Evolutionary conservation across 1,140 invertebrate species (phyloP).

Genomic region (Potamilus streckersoni): DNA sequence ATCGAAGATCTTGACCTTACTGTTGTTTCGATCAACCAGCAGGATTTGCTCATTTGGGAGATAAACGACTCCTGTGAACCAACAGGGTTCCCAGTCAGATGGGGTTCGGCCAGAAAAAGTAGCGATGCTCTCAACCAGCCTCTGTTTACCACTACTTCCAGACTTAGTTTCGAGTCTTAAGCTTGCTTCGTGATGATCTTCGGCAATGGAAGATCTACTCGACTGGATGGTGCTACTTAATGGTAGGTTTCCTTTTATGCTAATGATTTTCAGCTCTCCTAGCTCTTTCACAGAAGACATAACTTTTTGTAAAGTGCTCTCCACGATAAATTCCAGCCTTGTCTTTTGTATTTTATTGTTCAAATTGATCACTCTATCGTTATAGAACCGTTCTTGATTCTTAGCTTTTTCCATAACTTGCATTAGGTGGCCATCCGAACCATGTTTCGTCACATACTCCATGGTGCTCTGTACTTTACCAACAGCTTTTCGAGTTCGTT

Average conservation of each 20-base stretch:
- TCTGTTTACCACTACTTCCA: neutral
- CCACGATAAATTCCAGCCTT: constrained; percentile 17
- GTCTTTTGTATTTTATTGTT: constrained; percentile 22
- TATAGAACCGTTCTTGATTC: constrained; percentile 17
- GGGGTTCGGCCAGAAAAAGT: neutral
- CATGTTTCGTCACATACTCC: constrained; percentile 14
- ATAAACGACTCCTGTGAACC: constrained; percentile 24
- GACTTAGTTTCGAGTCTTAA: constrained; percentile 23
- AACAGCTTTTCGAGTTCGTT: constrained; percentile 17
- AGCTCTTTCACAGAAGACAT: constrained; percentile 19
- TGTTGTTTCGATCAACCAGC: constrained; percentile 26
- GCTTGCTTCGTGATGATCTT: neutral
- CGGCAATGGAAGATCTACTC: constrained; percentile 1
- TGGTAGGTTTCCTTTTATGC: too few species aligned
- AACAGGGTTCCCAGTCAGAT: constrained; percentile 18
- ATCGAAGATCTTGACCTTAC: constrained; percentile 16
- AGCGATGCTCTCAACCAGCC: constrained; percentile 3
- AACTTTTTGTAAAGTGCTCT: constrained; percentile 10
- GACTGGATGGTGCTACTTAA: too few species aligned
- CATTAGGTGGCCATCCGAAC: constrained; percentile 20
- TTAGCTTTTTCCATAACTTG: constrained; percentile 1
- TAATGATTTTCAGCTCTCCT: constrained; percentile 14
- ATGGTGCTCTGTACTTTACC: constrained; percentile 17
- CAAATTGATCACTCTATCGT: constrained; percentile 12
- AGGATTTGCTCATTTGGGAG: constrained; percentile 14